A percentile compares a stretch with the other conserved stretches of the same genome.
These are phyloP conservation scores for Rhodophaea formosa DNA, from an alignment of 2,888 invertebrate species.

Conservation along the genomic window DNA sequence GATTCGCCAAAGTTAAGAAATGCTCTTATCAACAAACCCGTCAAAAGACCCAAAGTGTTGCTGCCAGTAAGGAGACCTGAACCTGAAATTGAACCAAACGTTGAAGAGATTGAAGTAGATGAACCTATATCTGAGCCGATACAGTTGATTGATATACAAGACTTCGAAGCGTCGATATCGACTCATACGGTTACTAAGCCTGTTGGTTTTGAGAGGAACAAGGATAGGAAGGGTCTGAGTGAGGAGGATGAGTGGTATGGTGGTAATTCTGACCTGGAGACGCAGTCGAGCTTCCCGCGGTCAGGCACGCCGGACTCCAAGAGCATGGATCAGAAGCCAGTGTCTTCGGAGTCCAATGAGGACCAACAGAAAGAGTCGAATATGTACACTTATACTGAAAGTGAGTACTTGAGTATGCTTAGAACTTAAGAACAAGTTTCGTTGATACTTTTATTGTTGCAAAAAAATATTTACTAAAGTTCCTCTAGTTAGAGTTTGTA, in stretches of 20 bases:
- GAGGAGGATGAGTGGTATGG: slow-evolving; percentile 68
- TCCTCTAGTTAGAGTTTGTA: too few species aligned
- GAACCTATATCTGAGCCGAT: slow-evolving; percentile 2
- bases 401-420: slow-evolving; percentile 54
- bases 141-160: slow-evolving; percentile 38
- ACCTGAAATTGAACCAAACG: slow-evolving; percentile 34
- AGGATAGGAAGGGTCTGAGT: slow-evolving; percentile 46
- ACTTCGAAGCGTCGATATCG: slow-evolving; percentile 67
- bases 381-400: slow-evolving; percentile 60
- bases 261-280: slow-evolving; percentile 62
- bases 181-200: slow-evolving; percentile 69
- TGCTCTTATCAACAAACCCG: slow-evolving; percentile 55
- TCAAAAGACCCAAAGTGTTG: slow-evolving; percentile 63
- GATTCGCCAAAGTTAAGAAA: slow-evolving; percentile 69
- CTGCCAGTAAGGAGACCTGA: slow-evolving; percentile 60
- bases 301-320: slow-evolving; percentile 69
- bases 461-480: too few species aligned
- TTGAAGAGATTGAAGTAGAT: slow-evolving; percentile 37
- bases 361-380: slow-evolving; percentile 48
- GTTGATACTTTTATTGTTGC: too few species aligned
- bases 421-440: too few species aligned
- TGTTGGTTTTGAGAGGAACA: slow-evolving; percentile 34
- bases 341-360: slow-evolving; percentile 57
- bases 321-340: slow-evolving; percentile 39
- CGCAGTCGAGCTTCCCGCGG: slow-evolving; percentile 65